Evolutionary conservation across 1,140 invertebrate species (phyloP), one percentile per base, ranked within the genome.

Genomic region (Medauroidea extradentata): DNA sequence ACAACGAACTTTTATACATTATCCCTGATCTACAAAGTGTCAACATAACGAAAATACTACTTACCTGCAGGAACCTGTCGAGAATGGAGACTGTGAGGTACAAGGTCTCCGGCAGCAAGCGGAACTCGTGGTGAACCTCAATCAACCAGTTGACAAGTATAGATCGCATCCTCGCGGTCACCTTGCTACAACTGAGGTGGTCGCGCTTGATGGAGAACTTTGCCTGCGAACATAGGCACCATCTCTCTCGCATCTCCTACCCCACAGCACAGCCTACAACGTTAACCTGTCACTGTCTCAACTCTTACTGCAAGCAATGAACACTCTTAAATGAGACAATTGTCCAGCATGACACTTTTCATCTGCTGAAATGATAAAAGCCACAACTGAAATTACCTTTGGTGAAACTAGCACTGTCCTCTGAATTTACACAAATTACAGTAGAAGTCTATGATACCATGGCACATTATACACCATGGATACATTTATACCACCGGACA

Each of bases 81-180:
- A 97, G 83, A 19, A 96, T 89, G 53, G 88, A 85, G 46, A 97
- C 85, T 44, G 92, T 87, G 64, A 98, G 76, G 73, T 94, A 93
- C 24, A 97, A 83, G 2, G 95, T 98, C 75, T 98, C 96, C 65
- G 89, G 84, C n/a, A 89, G 75, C 13, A 98, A 76, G 61, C 85
- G 85, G 71, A 98, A 98, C 71, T 93, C 88, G 59, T 82, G 75
- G 69, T 97, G 94, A 13, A 98, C 93, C 70, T 96, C 93, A 19
- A 96, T 87, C 23, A 98, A 75, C 96, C 96, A 99, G 73, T 98
- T 93, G 60, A 98, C 80, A 1, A 96, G 77, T 38, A 95, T 88
- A 7, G 85, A 78, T 59, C 96, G 83, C 94, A 98, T 98, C 68
- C 86, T 88, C 0, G 86, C 80, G 16, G 86, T 89, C 1, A 94